phyloP scores from a whole-genome alignment of 1,140 invertebrate species.

The Drosophila punjabiensis region DNA sequence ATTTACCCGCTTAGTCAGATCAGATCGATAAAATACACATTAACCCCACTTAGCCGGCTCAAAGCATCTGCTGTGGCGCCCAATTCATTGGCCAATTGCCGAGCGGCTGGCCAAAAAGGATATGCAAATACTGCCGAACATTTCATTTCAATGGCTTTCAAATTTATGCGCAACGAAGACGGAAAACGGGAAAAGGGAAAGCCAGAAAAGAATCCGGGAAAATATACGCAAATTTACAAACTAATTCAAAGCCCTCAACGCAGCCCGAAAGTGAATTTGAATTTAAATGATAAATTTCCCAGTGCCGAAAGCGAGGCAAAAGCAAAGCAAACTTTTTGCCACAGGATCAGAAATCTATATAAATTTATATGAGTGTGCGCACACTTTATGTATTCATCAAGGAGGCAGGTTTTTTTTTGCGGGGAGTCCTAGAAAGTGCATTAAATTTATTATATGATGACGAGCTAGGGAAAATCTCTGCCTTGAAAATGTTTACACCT shows the following conservation, averaged over 20 bases:
- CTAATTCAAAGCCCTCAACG: slow-evolving; percentile 76
- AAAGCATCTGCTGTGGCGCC: slow-evolving; percentile 28
- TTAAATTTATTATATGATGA: slow-evolving; percentile 32
- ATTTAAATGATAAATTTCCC: slow-evolving; percentile 79
- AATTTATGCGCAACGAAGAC: slow-evolving; percentile 69
- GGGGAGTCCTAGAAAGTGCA: slow-evolving; percentile 19
- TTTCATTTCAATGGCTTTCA: slow-evolving; percentile 70
- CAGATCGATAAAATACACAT: slow-evolving; percentile 72
- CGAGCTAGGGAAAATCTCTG: not conserved
- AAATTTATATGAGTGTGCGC: not conserved
- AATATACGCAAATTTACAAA: slow-evolving; percentile 83
- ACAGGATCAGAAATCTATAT: slow-evolving; percentile 22
- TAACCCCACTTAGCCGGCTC: slow-evolving; percentile 67
- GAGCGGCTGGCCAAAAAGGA: slow-evolving; percentile 55
- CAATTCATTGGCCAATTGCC: slow-evolving; percentile 33
- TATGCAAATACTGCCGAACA: slow-evolving; percentile 75
- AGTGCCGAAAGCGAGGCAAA: slow-evolving; percentile 25
- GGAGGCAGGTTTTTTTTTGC: not conserved
- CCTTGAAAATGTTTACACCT: slow-evolving; percentile 4
- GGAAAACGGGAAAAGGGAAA: slow-evolving; percentile 6
- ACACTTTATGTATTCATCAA: slow-evolving; percentile 13
- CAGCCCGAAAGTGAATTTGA: slow-evolving; percentile 74
- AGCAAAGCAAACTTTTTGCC: slow-evolving; percentile 25
- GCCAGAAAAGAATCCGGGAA: slow-evolving; percentile 58
- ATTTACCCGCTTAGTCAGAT: slow-evolving; percentile 46